phyloP scores from a whole-genome alignment of 2,113 vertebrate species.

The Naja naja region DNA sequence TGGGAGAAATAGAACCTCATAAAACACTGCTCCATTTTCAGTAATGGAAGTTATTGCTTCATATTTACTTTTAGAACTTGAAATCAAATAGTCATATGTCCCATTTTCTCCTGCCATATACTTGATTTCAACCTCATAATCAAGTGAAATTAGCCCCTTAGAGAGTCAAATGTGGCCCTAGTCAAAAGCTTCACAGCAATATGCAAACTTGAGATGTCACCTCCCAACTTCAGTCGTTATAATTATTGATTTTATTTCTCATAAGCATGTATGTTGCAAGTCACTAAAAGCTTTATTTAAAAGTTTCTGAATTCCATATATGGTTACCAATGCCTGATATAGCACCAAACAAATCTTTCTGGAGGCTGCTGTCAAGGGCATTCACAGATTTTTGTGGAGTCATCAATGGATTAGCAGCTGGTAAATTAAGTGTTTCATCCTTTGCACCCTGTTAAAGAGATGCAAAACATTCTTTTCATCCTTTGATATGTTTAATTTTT shows the following conservation, averaged over 20 bases:
- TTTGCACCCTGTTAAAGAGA: constrained; percentile 77
- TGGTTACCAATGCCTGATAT: constrained; percentile 91
- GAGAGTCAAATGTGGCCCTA: background rate
- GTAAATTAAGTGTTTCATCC: constrained; percentile 77
- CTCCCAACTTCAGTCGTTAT: background rate
- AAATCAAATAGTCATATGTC: background rate
- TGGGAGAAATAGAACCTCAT: background rate
- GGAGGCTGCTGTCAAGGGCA: constrained; percentile 84
- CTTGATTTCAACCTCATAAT: background rate
- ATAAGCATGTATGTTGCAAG: background rate
- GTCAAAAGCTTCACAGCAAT: background rate
- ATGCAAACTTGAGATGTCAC: background rate
- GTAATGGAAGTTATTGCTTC: background rate
- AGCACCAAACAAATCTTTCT: constrained; percentile 95
- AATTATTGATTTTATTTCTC: background rate
- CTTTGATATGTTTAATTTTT: background rate
- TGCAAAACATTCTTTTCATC: background rate
- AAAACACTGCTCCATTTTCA: background rate
- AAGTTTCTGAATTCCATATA: rapidly evolving
- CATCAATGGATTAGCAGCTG: constrained; percentile 74
- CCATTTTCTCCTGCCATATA: background rate
- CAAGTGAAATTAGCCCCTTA: too few species aligned
- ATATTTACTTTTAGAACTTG: background rate
- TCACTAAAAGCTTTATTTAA: background rate
- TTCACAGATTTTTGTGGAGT: constrained; percentile 88